Evolutionary conservation across 2,113 vertebrate species (phyloP).

Genomic region (Irena cyanogastra): DNA sequence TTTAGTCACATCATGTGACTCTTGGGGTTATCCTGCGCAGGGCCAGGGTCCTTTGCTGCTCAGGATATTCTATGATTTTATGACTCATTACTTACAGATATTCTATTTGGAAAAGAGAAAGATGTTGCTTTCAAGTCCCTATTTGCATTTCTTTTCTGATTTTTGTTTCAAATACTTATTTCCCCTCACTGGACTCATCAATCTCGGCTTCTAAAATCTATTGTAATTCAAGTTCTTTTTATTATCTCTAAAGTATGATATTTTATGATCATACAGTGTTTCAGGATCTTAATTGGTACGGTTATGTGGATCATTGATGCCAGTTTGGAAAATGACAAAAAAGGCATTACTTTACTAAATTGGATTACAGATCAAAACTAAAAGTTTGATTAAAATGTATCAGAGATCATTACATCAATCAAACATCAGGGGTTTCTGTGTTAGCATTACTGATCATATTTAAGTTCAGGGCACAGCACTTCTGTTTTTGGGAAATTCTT

Average conservation of each 20-base stretch:
- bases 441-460: neutral
- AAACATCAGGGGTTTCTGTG: neutral
- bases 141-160: neutral
- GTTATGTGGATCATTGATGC: neutral
- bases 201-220: neutral
- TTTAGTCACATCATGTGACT: neutral
- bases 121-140: accelerated
- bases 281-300: neutral
- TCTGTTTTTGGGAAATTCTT: neutral
- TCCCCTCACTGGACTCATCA: neutral
- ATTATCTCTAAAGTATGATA: neutral
- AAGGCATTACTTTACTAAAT: neutral
- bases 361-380: neutral
- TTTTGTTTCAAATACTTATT: neutral
- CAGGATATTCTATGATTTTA: neutral
- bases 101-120: neutral
- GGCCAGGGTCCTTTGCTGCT: neutral
- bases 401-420: neutral
- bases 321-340: neutral
- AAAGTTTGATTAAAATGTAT: neutral
- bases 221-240: neutral
- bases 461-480: neutral
- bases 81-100: neutral
- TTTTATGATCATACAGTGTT: neutral
- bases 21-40: no score